Evolutionary conservation across 2,888 invertebrate genomes (phyloP), one percentile per base, ranked within the genome.

Genomic region (Prosapia bicincta): DNA sequence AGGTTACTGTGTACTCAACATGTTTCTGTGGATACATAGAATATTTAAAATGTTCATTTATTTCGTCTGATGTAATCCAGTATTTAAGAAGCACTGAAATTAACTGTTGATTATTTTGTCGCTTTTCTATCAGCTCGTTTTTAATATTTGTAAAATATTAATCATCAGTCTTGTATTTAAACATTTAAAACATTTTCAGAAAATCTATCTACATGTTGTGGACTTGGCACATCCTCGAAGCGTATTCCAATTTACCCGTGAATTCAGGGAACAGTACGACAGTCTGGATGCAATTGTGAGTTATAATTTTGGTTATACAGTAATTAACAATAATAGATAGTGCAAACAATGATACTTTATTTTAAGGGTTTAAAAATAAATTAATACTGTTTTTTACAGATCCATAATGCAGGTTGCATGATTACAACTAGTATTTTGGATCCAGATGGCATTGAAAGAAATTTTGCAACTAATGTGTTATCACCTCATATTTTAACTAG

Each of bases 321-420:
- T 23, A 25, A 69, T 20, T 69, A n/a, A 65, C 65, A 23, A 7
- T 65, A 7, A 65, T 30, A n/a, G n/a, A n/a, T n/a, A n/a, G n/a
- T n/a, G n/a, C n/a, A n/a, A n/a, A n/a, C n/a, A n/a, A n/a, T n/a
- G n/a, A n/a, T n/a, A n/a, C n/a, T n/a, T n/a, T n/a, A n/a, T n/a
- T n/a, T n/a, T n/a, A n/a, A n/a, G n/a, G n/a, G n/a, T n/a, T n/a
- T n/a, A n/a, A n/a, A n/a, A n/a, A n/a, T n/a, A n/a, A n/a, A n/a
- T n/a, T n/a, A n/a, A n/a, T n/a, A n/a, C n/a, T n/a, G n/a, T n/a
- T n/a, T n/a, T 43, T 80, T 79, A 7, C 78, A 85, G 86, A 83
- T 87, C 1, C 86, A 87, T 78, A 87, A 87, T 83, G 87, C 86
- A 28, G 87, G 87, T 0, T 85, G 86, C 77, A 85, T 87, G 85